Percentiles rank a stretch among this genome's conserved stretches.
Conservation (phyloP, 2,113 vertebrate genomes). For the Macrotis lagotis region DNA sequence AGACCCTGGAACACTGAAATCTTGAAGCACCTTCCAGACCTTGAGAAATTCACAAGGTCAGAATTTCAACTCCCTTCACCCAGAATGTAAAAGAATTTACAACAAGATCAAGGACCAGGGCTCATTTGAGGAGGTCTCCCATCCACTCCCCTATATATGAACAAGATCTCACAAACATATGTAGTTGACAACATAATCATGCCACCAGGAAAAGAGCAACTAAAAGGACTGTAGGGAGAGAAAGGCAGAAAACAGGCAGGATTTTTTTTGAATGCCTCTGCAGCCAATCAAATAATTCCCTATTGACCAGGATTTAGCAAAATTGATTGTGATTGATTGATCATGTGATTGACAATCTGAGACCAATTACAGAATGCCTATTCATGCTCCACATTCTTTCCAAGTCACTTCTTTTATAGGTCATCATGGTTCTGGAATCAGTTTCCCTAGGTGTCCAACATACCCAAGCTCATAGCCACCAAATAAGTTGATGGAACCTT, state of each 20-base stretch:
- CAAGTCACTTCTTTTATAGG: background rate
- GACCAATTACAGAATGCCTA: background rate
- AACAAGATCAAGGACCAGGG: background rate
- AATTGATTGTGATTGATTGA: background rate
- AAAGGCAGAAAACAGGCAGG: background rate
- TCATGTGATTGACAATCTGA: background rate
- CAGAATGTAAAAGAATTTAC: background rate
- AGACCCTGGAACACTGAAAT: background rate
- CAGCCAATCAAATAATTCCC: background rate
- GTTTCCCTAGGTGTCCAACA: background rate
- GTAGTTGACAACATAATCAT: background rate
- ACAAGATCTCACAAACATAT: background rate
- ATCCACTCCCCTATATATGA: background rate
- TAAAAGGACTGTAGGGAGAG: background rate
- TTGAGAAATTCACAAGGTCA: background rate
- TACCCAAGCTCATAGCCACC: background rate
- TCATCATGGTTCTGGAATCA: background rate
- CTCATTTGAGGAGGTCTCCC: too few relatives aligned
- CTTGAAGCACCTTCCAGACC: background rate
- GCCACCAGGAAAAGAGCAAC: background rate
- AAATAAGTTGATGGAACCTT: background rate
- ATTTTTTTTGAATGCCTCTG: background rate
- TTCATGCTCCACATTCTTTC: background rate
- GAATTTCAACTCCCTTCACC: background rate
- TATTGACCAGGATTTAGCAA: background rate